These are phyloP conservation scores for Diacarnus erythraeanus DNA, from an alignment of 37 sponge, comb jelly and placozoan genomes.

Conservation along the genomic window DNA sequence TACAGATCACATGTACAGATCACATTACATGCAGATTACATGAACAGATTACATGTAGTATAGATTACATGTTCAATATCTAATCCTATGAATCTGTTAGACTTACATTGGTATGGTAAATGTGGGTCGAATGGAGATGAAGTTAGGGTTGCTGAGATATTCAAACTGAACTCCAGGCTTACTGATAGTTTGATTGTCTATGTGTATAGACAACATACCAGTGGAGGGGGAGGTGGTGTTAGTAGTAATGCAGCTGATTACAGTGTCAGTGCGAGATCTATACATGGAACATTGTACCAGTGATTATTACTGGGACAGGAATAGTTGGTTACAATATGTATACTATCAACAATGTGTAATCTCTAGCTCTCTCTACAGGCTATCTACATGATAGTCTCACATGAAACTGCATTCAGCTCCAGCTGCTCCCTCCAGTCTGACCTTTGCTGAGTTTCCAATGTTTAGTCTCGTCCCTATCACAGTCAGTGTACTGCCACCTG, in stretches of 20 bases:
- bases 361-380: no score
- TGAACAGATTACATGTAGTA: no score
- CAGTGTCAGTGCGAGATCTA: background rate
- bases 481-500: slow-evolving; percentile 67
- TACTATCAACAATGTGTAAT: background rate
- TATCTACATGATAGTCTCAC: no score
- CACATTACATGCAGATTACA: background rate
- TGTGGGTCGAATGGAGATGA: slow-evolving; percentile 9
- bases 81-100: no score
- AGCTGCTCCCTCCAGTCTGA: slow-evolving; percentile 6
- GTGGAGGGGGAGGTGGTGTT: background rate
- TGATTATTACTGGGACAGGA: background rate
- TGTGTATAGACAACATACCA: slow-evolving; percentile 16
- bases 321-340: background rate
- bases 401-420: background rate
- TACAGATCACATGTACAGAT: background rate
- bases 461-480: slow-evolving; percentile 59
- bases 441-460: slow-evolving; percentile 55
- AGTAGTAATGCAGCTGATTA: slow-evolving; percentile 12
- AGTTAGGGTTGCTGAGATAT: slow-evolving; percentile 41
- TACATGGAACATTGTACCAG: no score
- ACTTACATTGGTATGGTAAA: no score
- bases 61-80: no score
- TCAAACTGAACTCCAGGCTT: slow-evolving; percentile 21
- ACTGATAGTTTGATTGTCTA: slow-evolving; percentile 9